Conservation (phyloP, 2,888 invertebrate genomes). For the Catocala fraxini region DNA sequence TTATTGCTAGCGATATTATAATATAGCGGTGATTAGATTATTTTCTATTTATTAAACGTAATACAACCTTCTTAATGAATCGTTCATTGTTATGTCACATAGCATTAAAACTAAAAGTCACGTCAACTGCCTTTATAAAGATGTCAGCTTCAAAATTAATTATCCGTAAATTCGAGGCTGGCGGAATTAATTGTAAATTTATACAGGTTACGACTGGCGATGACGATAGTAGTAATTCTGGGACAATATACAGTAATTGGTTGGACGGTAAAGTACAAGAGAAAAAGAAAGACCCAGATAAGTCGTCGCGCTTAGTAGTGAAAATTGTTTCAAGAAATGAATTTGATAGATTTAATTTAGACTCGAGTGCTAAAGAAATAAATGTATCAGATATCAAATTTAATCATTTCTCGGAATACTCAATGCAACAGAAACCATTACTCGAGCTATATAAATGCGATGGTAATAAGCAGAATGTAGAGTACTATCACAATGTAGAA, state of each 20-base stretch:
- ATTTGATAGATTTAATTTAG: slow-evolving; percentile 68
- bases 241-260: slow-evolving; percentile 74
- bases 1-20: background rate
- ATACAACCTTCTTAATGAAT: slow-evolving; percentile 9
- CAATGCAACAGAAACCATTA: slow-evolving; percentile 22
- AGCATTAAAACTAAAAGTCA: slow-evolving; percentile 12
- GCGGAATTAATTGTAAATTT: slow-evolving; percentile 71
- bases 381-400: slow-evolving; percentile 41
- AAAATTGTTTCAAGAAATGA: slow-evolving; percentile 74
- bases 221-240: slow-evolving; percentile 54
- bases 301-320: slow-evolving; percentile 74
- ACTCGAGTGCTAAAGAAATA: slow-evolving; percentile 70
- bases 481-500: slow-evolving; percentile 29
- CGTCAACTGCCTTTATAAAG: slow-evolving; percentile 47
- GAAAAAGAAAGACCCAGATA: slow-evolving; percentile 65
- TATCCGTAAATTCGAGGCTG: slow-evolving; percentile 77
- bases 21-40: too few relatives aligned
- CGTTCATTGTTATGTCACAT: background rate
- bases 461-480: slow-evolving; percentile 17
- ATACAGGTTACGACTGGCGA: slow-evolving; percentile 70
- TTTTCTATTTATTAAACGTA: too few relatives aligned
- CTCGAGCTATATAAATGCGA: slow-evolving; percentile 26
- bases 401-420: slow-evolving; percentile 31
- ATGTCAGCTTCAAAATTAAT: slow-evolving; percentile 81
- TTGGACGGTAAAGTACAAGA: slow-evolving; percentile 63